These are phyloP conservation scores for Ceratina japonica DNA, from an alignment of 1,140 invertebrate genomes.

Conservation along the genomic window DNA sequence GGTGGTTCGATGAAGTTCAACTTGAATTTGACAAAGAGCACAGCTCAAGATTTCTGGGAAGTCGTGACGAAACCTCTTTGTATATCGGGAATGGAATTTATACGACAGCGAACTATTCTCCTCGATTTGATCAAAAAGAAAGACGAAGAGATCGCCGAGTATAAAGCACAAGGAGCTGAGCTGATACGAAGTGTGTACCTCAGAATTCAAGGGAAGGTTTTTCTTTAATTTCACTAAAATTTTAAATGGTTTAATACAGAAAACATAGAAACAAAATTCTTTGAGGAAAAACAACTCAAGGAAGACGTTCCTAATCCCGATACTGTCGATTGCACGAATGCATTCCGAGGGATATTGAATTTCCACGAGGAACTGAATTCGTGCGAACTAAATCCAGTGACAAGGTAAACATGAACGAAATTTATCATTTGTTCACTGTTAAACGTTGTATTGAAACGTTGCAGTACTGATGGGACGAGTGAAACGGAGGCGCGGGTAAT, in stretches of 20 bases:
- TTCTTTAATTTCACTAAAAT: neutral
- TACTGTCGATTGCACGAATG: conserved; percentile 26
- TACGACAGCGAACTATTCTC: conserved; percentile 59
- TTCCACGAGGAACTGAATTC: conserved; percentile 48
- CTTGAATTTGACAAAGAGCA: conserved; percentile 66
- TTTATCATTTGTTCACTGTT: too few species aligned
- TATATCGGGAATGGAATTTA: conserved; percentile 58
- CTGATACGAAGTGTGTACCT: conserved; percentile 67
- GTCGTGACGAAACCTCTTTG: conserved; percentile 68
- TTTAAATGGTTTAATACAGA: conserved; percentile 53
- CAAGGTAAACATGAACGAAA: too few species aligned
- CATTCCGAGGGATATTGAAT: conserved; percentile 45
- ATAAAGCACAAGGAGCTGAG: conserved; percentile 71
- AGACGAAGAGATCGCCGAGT: conserved; percentile 73
- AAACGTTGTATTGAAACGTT: too few species aligned
- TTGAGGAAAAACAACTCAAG: conserved; percentile 62
- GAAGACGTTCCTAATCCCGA: conserved; percentile 3
- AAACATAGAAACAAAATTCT: conserved; percentile 68
- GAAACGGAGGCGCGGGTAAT: neutral
- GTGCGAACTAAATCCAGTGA: neutral
- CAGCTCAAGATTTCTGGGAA: conserved; percentile 62
- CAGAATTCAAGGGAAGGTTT: too few species aligned
- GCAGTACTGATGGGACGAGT: too few species aligned
- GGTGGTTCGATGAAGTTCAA: conserved; percentile 67
- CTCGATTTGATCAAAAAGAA: conserved; percentile 70